Evolutionary conservation across 2,888 invertebrate species (phyloP).

Genomic region (Ectemnius cavifrons): DNA sequence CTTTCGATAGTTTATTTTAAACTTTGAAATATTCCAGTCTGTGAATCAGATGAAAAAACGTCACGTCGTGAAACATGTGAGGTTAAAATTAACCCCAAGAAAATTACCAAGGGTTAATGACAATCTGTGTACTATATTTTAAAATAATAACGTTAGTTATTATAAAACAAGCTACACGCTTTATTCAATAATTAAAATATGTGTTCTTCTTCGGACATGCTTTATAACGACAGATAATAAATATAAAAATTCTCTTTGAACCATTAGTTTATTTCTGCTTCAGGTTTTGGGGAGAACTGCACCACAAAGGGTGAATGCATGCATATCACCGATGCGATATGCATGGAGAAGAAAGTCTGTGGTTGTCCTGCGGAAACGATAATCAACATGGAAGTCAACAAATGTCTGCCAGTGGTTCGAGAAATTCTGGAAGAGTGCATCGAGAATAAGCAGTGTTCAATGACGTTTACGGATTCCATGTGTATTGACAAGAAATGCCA

Average conservation of each 20-base stretch:
- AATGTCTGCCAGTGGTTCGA: conserved; percentile 51
- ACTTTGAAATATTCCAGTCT: too few relatives aligned
- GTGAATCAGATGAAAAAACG: too few relatives aligned
- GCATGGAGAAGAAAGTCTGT: conserved; percentile 49
- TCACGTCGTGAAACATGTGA: too few relatives aligned
- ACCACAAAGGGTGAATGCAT: conserved; percentile 55
- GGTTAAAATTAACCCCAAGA: too few relatives aligned
- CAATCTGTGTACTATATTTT: too few relatives aligned
- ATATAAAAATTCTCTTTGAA: background rate
- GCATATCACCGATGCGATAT: conserved; percentile 46
- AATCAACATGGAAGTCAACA: conserved; percentile 28
- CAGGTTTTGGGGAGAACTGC: conserved; percentile 55
- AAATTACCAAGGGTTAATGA: too few relatives aligned
- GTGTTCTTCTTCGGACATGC: too few relatives aligned
- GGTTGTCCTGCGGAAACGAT: conserved; percentile 44
- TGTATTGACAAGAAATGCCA: conserved; percentile 56
- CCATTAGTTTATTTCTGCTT: background rate
- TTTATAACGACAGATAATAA: too few relatives aligned
- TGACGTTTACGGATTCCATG: conserved; percentile 36
- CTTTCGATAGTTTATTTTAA: too few relatives aligned
- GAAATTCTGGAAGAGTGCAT: conserved; percentile 48
- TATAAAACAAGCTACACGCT: too few relatives aligned
- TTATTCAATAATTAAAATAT: too few relatives aligned
- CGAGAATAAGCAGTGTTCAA: conserved; percentile 55
- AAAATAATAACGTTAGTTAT: too few relatives aligned